Base-by-base conservation (phyloP, 1,140 invertebrate genomes). In the Sitophilus oryzae region DNA sequence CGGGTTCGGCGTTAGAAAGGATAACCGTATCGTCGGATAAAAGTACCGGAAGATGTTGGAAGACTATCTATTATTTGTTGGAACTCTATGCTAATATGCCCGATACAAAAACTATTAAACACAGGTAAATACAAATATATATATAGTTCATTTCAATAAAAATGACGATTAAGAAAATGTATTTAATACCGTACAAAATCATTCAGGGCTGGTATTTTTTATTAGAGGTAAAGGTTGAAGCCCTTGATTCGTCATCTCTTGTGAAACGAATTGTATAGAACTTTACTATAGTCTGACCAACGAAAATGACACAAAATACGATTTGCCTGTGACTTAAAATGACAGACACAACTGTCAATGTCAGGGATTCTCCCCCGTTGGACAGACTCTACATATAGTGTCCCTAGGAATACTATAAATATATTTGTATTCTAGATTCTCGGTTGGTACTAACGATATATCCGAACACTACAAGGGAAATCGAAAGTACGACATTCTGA, bases 21-120 rank as follows among this genome's bases (percentile, higher is more conserved):
- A 76, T 77, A 19, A 76, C 75, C 0, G 67, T 75, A 2, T 63
- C 75, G 1, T 71, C 73, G 2, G 76, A 78, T 44, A 77, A 77
- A 57, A 72, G 71, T 52, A 74, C 74, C 46, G 74, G 71, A 23
- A 82, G 86, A 59, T 98, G 93, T 67, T 98, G 93, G 93, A 86
- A 89, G 68, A 96, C 91, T 4, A 86, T 98, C 58, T 96, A 93
- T 69, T 86, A 93, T 71, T 76, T 97, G 14, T 73, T 98, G 25
- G 91, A 96, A 66, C 73, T 96, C 16, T 96, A 98, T 69, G 91
- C 92, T 2, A 93, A 89, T 14, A 89, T 92, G 81, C 92, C 93
- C 0, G 93, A 96, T 67, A 90, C 90, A 0, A 95, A 96, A 72
- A 96, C 91, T 0, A 86, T 96, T 10, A 80, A 69, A 36, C 69